Evolutionary conservation across 2,797 vertebrate genomes (phyloP), one percentile per base, ranked within the genome.

Genomic region (Carduelis carduelis): DNA sequence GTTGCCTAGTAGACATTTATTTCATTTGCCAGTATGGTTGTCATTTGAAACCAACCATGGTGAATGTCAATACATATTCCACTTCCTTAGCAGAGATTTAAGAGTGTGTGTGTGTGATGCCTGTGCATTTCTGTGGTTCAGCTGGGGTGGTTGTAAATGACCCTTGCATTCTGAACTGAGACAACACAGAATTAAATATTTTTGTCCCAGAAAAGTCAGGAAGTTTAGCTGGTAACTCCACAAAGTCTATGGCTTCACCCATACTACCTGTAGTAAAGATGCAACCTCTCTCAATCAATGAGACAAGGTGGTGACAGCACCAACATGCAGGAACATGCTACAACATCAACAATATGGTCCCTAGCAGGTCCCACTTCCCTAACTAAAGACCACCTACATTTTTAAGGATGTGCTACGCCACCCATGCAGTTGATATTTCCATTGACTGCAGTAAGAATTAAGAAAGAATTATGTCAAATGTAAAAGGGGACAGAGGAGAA

Each of bases 41-140:
- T 34, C 90, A 46, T 87, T 94, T 64, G 71, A 96, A 97, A 96
- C 71, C 55, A 94, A 69, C 94, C 90, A 81, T 35, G 74, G 34
- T 63, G 52, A 90, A 97, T 71, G 28, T 83, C 90, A 96, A 94
- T 93, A 95, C 15, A 49, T 70, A 89, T 91, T 93, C 32, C 41
- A 89, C 60, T 91, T 95, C 77, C 66, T 92, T 32, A 49, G 57
- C 12, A 91, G 77, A 49, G 89, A 86, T 41, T 49, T 90, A 65
- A 84, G 60, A 87, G 61, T 1, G 0, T 43, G 21, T 59, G 35
- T 52, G 27, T 83, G 39, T 81, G 71, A 90, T 79, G 56, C 27
- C 24, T 49, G 37, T 34, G 28, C 44, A 26, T 63, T 79, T 76
- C 47, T 41, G 21, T 93, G 79, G 39, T 88, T 95, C 64, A 84